These are phyloP conservation scores for Leucoraja erinaceus DNA, from an alignment of 2,113 vertebrate genomes.

Conservation along the genomic window DNA sequence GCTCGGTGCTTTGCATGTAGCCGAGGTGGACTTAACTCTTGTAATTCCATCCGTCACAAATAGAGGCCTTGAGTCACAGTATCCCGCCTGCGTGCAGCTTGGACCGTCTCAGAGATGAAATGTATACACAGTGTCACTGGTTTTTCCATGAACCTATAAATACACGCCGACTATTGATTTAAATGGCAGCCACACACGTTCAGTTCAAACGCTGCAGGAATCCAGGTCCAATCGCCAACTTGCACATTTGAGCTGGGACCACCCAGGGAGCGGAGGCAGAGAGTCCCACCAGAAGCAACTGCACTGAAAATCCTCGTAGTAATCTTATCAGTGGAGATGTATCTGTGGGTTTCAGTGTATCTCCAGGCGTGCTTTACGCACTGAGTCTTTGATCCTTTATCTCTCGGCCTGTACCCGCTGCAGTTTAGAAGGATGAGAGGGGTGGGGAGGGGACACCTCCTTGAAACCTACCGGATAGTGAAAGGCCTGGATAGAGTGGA, in stretches of 20 bases:
- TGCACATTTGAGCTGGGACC: constrained; percentile 28
- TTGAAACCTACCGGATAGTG: too few relatives aligned
- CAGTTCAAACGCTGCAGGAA: constrained; percentile 39
- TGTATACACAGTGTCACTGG: constrained; percentile 22
- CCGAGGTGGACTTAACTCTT: constrained; percentile 25
- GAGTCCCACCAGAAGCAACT: not conserved
- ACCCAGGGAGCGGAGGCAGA: constrained; percentile 39
- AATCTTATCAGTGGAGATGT: constrained; percentile 34
- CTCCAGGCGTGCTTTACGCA: constrained; percentile 16
- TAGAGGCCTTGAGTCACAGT: not conserved
- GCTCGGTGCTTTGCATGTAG: constrained; percentile 13
- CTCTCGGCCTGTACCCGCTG: too few relatives aligned
- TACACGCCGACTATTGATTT: constrained; percentile 40
- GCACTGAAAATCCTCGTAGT: constrained; percentile 18
- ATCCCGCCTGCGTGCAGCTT: constrained; percentile 3
- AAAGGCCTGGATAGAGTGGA: too few relatives aligned
- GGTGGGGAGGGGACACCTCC: too few relatives aligned
- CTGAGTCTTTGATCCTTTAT: constrained; percentile 25
- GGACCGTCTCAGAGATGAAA: constrained; percentile 9
- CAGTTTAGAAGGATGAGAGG: too few relatives aligned
- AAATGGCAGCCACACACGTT: constrained; percentile 37
- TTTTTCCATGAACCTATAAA: constrained; percentile 39
- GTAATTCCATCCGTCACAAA: constrained; percentile 36
- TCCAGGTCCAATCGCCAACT: constrained; percentile 33
- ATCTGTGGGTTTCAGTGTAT: constrained; percentile 33